A percentile compares a stretch with the other conserved stretches of the same genome.
Evolutionary conservation across 2,888 invertebrate genomes (phyloP).

Genomic region (Megalurothrips usitatus): DNA sequence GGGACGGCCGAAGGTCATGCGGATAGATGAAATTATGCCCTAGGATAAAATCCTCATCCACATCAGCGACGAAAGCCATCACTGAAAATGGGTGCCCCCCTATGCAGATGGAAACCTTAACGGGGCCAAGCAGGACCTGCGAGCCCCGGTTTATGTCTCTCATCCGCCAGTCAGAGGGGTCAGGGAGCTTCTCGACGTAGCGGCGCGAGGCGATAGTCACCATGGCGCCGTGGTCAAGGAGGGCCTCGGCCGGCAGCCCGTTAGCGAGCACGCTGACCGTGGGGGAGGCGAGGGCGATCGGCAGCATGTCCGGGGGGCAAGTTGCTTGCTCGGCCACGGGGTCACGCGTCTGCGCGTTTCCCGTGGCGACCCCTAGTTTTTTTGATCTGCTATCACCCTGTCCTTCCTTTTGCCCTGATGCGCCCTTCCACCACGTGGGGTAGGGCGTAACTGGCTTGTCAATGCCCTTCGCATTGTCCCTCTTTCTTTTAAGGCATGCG

Average conservation of each 20-base stretch:
- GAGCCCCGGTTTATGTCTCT: not conserved
- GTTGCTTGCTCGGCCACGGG: not conserved
- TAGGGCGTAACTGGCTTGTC: not conserved
- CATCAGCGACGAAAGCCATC: not conserved
- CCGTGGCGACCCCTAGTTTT: not conserved
- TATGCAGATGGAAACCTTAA: not conserved
- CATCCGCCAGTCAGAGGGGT: not conserved
- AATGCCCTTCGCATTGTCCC: not conserved
- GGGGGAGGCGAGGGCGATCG: not conserved
- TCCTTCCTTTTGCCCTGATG: not conserved
- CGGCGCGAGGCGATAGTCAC: not conserved
- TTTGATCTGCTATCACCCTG: not conserved
- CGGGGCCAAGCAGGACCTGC: not conserved
- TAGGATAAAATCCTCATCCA: not conserved
- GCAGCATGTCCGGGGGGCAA: not conserved
- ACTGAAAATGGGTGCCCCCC: not conserved
- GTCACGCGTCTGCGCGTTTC: not conserved
- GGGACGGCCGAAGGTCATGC: not conserved
- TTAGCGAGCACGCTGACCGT: not conserved
- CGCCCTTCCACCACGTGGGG: not conserved
- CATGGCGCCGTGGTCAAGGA: not conserved
- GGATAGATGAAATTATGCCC: not conserved
- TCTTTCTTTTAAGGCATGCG: not conserved
- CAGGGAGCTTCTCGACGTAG: not conserved
- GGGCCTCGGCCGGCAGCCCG: not conserved